A percentile compares a stretch with the other conserved stretches of the same genome.
These are phyloP conservation scores for Mustela lutreola DNA, from an alignment of 2,113 vertebrate species.

Conservation along the genomic window DNA sequence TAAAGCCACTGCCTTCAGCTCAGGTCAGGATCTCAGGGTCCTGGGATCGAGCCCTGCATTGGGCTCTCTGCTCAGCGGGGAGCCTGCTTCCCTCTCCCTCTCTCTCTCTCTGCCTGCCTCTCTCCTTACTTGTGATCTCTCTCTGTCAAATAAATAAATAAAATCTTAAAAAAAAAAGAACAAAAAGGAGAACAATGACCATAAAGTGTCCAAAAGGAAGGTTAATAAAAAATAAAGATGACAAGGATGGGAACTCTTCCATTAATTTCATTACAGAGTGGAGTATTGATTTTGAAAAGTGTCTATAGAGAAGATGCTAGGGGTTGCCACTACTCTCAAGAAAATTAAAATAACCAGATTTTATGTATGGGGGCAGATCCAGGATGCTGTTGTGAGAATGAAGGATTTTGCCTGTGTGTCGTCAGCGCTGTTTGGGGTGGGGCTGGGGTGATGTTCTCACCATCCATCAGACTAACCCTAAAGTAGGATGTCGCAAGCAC, in stretches of 20 bases:
- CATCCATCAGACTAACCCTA: not conserved
- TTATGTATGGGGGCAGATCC: not conserved
- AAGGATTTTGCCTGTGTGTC: not conserved
- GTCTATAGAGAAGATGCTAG: not conserved
- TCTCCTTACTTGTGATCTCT: too few relatives aligned
- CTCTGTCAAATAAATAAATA: too few relatives aligned
- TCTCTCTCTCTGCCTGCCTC: too few relatives aligned
- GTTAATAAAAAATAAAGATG: constrained; percentile 40
- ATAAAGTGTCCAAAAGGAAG: not conserved
- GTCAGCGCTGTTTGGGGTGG: not conserved
- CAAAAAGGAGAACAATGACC: not conserved
- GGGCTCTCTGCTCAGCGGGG: too few relatives aligned
- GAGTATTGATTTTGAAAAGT: not conserved
- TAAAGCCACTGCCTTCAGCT: too few relatives aligned
- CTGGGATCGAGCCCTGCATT: too few relatives aligned
- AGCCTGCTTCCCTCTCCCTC: too few relatives aligned
- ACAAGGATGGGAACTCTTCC: not conserved
- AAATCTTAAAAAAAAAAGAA: too few relatives aligned
- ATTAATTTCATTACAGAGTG: constrained; percentile 16
- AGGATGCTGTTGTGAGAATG: not conserved
- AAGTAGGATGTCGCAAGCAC: too few relatives aligned
- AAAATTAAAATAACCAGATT: constrained; percentile 18
- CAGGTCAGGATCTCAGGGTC: too few relatives aligned
- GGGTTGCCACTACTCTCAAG: not conserved
- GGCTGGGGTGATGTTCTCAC: not conserved